A percentile compares a stretch with the other conserved stretches of the same genome.
Evolutionary conservation across 2,888 invertebrate species (phyloP).

Genomic region (Erebia ligea): DNA sequence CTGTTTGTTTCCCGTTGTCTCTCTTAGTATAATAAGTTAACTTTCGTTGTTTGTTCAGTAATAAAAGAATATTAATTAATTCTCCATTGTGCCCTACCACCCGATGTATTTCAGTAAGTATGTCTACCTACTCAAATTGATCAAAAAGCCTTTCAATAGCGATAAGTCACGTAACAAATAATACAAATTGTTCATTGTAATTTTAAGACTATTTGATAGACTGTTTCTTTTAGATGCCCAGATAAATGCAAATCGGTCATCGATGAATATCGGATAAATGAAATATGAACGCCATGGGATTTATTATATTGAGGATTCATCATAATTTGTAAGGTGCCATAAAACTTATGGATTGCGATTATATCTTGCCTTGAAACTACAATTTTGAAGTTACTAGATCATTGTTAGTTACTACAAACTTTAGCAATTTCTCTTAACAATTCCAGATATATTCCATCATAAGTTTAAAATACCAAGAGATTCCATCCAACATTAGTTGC

Average conservation of each 20-base stretch:
- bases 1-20: background rate
- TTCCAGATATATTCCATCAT: conserved; percentile 1
- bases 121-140: background rate
- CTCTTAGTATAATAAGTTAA: too few species aligned
- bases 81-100: background rate
- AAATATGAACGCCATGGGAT: background rate
- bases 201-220: background rate
- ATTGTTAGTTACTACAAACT: background rate
- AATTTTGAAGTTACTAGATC: background rate
- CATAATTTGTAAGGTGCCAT: background rate
- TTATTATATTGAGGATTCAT: background rate
- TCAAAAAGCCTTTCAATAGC: background rate
- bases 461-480: background rate
- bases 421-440: background rate
- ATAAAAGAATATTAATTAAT: background rate
- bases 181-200: background rate
- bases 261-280: background rate
- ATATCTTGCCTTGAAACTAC: background rate
- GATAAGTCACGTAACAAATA: background rate
- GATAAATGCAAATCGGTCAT: too few species aligned
- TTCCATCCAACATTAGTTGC: conserved; percentile 7
- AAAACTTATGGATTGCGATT: background rate
- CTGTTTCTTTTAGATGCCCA: too few species aligned
- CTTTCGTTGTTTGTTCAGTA: too few species aligned
- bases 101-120: background rate